Percentiles rank a stretch among this genome's conserved stretches.
These are phyloP conservation scores for Gymnocephalus cernua DNA, from an alignment of 2,113 vertebrate species.

Conservation along the genomic window DNA sequence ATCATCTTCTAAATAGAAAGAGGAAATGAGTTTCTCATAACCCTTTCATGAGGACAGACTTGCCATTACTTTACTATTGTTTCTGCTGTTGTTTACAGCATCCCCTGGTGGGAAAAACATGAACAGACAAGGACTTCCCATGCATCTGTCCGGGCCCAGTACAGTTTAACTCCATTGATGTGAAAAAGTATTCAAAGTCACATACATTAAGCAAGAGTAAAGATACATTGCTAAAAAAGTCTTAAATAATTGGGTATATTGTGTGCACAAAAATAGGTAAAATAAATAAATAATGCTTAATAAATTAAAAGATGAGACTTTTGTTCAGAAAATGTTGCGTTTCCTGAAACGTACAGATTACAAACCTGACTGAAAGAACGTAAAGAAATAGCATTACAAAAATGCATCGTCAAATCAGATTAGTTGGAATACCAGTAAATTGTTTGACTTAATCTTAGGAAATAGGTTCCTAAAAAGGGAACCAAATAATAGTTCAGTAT, in stretches of 20 bases:
- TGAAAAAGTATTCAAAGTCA: background rate
- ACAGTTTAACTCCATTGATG: background rate
- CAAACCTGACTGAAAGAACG: background rate
- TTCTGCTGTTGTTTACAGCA: constrained; percentile 62
- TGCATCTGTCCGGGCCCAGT: background rate
- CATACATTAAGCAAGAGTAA: background rate
- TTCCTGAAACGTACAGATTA: background rate
- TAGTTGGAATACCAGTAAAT: background rate
- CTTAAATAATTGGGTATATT: background rate
- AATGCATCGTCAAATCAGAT: background rate
- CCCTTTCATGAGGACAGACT: background rate
- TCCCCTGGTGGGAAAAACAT: constrained; percentile 70
- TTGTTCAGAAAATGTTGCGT: background rate
- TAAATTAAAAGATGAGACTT: background rate
- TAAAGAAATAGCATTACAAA: background rate
- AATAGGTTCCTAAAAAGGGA: background rate
- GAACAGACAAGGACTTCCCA: constrained; percentile 6
- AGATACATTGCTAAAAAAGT: background rate
- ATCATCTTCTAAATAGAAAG: constrained; percentile 32
- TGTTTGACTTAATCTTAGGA: background rate
- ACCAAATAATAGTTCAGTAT: background rate
- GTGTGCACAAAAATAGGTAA: background rate
- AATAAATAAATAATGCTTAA: background rate
- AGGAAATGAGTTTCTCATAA: constrained; percentile 34
- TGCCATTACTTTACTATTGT: background rate